These are phyloP conservation scores for Podiceps cristatus DNA, from an alignment of 2,113 vertebrate genomes.

Conservation along the genomic window DNA sequence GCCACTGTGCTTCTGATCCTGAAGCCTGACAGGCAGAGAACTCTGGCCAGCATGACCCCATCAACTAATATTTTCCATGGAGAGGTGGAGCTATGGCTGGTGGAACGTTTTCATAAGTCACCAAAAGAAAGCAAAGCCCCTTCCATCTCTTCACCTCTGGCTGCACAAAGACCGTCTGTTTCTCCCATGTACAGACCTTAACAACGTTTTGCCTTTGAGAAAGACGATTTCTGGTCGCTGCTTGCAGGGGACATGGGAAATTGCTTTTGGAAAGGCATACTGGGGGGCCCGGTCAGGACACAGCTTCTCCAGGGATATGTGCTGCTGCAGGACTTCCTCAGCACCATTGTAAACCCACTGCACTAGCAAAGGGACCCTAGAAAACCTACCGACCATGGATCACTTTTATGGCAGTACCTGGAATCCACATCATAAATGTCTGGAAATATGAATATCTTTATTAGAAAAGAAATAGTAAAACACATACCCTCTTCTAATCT, in stretches of 20 bases:
- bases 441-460: background rate
- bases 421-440: background rate
- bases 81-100: background rate
- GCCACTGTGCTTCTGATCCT: slow-evolving; percentile 63
- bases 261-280: slow-evolving; percentile 9
- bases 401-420: background rate
- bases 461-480: background rate
- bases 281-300: background rate
- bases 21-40: slow-evolving; percentile 47
- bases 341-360: background rate
- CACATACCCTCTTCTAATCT: background rate
- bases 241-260: background rate
- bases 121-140: background rate
- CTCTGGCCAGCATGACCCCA: background rate
- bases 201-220: background rate
- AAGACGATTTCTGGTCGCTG: background rate
- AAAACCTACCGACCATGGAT: background rate
- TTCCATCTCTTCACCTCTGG: background rate
- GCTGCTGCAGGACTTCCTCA: background rate
- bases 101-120: slow-evolving; percentile 30
- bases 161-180: slow-evolving; percentile 25
- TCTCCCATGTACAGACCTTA: background rate
- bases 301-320: background rate
- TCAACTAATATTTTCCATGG: slow-evolving; percentile 56
- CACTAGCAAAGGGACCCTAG: background rate